Conservation (phyloP, 1,140 invertebrate genomes). For the Drosophila pallidifrons region DNA sequence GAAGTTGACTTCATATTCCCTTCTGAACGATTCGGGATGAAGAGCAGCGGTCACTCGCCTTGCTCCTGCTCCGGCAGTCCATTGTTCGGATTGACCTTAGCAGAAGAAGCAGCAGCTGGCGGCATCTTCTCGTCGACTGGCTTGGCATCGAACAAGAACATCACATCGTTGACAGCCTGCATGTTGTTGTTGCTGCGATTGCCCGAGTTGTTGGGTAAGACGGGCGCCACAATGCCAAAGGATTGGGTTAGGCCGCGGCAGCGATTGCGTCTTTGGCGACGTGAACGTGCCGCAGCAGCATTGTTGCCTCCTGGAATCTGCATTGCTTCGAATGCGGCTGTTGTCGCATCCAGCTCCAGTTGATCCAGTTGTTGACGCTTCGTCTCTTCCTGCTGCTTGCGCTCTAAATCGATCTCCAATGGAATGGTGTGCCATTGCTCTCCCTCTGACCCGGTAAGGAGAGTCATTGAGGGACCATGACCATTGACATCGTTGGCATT, state of each 20-base stretch:
- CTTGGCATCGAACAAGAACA: slow-evolving; percentile 26
- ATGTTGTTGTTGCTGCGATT: background rate
- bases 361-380: background rate
- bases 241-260: slow-evolving; percentile 27
- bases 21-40: no score
- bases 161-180: slow-evolving; percentile 5
- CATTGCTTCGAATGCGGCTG: no score
- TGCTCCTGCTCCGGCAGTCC: background rate
- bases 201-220: background rate
- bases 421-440: background rate
- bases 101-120: background rate
- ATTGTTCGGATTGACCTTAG: background rate
- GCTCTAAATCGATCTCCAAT: background rate
- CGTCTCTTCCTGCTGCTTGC: background rate
- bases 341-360: background rate
- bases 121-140: background rate
- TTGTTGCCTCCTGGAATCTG: background rate
- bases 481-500: background rate
- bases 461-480: background rate
- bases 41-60: no score
- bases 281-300: background rate
- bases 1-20: no score
- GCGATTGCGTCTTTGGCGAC: slow-evolving; percentile 31
- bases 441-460: background rate
- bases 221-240: slow-evolving; percentile 38